These are phyloP conservation scores for Drosophila repletoides DNA, from an alignment of 1,140 invertebrate species.

Conservation along the genomic window DNA sequence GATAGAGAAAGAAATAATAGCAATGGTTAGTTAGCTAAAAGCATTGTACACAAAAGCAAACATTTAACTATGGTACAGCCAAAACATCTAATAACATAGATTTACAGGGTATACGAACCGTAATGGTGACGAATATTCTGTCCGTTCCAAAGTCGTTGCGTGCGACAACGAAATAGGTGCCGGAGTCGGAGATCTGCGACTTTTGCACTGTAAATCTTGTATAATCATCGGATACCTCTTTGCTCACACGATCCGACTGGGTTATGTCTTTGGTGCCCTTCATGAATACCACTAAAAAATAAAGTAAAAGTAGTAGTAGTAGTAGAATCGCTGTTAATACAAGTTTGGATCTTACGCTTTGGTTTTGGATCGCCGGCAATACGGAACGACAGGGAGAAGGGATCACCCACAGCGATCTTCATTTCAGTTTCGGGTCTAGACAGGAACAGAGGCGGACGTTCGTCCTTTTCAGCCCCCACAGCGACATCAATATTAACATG, in stretches of 20 bases:
- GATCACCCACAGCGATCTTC: constrained; percentile 89
- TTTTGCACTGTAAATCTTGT: constrained; percentile 94
- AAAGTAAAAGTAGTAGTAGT: neutral
- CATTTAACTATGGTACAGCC: constrained; percentile 41
- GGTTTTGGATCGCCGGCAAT: constrained; percentile 91
- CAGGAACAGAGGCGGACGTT: constrained; percentile 90
- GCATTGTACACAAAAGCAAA: constrained; percentile 44
- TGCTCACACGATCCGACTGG: constrained; percentile 88
- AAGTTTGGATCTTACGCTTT: constrained; percentile 86
- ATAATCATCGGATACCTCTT: constrained; percentile 92
- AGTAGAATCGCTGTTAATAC: neutral
- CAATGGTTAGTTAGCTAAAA: constrained; percentile 60
- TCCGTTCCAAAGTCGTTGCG: constrained; percentile 95
- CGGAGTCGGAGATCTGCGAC: constrained; percentile 92
- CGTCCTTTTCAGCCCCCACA: constrained; percentile 85
- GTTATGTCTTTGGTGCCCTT: constrained; percentile 93
- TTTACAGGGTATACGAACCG: constrained; percentile 83
- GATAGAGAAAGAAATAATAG: constrained; percentile 34
- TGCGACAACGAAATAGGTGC: constrained; percentile 96
- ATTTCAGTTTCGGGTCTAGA: constrained; percentile 90
- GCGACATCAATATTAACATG: constrained; percentile 87
- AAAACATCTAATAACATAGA: constrained; percentile 14
- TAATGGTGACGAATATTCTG: constrained; percentile 91
- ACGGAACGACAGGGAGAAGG: constrained; percentile 90
- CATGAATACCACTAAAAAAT: constrained; percentile 90